These are phyloP conservation scores for Drosophila varians DNA, from an alignment of 1,140 invertebrate species.

Conservation along the genomic window DNA sequence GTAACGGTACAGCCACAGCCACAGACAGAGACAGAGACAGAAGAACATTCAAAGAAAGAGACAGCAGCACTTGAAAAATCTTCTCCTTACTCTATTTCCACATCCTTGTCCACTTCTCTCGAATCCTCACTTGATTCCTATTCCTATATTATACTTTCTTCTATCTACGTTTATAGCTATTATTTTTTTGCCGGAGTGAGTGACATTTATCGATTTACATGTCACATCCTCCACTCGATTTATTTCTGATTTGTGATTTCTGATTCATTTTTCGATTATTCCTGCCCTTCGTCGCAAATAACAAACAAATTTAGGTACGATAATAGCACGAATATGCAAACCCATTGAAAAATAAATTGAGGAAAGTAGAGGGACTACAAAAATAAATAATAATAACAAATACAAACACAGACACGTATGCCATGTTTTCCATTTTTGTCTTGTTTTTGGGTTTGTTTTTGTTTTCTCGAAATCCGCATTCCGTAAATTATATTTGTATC, in stretches of 20 bases:
- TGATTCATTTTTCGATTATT: conserved; percentile 13
- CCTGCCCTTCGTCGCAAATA: background rate
- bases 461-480: background rate
- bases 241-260: conserved; percentile 32
- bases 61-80: conserved; percentile 3
- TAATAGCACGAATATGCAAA: background rate
- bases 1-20: conserved; percentile 13
- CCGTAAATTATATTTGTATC: background rate
- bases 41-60: conserved; percentile 1
- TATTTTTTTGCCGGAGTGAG: conserved; percentile 19
- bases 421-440: background rate
- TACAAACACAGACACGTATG: conserved; percentile 1
- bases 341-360: background rate
- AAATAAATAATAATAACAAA: background rate
- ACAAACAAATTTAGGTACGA: background rate
- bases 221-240: conserved; percentile 30
- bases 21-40: conserved; percentile 14
- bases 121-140: conserved; percentile 9
- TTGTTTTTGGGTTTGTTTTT: background rate
- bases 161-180: background rate
- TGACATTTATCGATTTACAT: conserved; percentile 34
- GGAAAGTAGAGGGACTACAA: background rate
- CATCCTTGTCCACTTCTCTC: background rate
- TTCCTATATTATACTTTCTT: background rate
- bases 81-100: background rate